Percentiles rank a stretch among this genome's conserved stretches.
Evolutionary conservation across 2,113 vertebrate species (phyloP).

Genomic region (Collichthys lucidus): DNA sequence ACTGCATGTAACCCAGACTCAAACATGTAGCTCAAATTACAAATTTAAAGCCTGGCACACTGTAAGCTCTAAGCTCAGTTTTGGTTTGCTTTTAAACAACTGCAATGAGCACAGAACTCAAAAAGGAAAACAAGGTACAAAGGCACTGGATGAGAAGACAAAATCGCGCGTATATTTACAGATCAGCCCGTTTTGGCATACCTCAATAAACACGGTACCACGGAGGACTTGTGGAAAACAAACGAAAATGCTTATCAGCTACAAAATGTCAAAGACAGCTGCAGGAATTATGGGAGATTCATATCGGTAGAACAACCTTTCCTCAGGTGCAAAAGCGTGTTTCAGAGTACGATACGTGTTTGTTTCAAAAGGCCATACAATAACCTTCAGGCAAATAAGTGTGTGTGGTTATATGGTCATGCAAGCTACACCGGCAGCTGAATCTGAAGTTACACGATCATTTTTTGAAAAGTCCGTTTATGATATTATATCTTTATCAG

Average conservation of each 20-base stretch:
- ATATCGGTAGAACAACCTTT: conserved; percentile 69
- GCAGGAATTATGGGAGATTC: conserved; percentile 65
- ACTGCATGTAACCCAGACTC: conserved; percentile 7
- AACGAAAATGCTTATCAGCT: conserved; percentile 46
- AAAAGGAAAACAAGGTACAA: background rate
- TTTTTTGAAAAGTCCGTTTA: background rate
- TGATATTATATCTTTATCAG: background rate
- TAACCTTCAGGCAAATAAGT: conserved; percentile 63
- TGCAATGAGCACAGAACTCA: background rate
- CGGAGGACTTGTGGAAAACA: conserved; percentile 36
- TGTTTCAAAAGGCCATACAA: conserved; percentile 72
- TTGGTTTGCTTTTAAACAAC: background rate
- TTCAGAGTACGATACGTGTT: conserved; percentile 56
- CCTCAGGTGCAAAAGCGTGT: conserved; percentile 61
- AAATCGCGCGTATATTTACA: conserved; percentile 35
- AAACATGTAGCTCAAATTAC: background rate
- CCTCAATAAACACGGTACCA: conserved; percentile 38
- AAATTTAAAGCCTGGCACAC: background rate
- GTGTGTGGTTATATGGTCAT: conserved; percentile 9
- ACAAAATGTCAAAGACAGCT: conserved; percentile 78
- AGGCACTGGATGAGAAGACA: background rate
- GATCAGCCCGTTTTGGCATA: conserved; percentile 29
- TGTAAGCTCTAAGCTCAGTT: background rate
- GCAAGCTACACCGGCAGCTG: background rate
- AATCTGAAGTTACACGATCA: background rate